Evolutionary conservation across 2,888 invertebrate species (phyloP), one percentile per base, ranked within the genome.

Genomic region (Rhaphigaster nebulosa): DNA sequence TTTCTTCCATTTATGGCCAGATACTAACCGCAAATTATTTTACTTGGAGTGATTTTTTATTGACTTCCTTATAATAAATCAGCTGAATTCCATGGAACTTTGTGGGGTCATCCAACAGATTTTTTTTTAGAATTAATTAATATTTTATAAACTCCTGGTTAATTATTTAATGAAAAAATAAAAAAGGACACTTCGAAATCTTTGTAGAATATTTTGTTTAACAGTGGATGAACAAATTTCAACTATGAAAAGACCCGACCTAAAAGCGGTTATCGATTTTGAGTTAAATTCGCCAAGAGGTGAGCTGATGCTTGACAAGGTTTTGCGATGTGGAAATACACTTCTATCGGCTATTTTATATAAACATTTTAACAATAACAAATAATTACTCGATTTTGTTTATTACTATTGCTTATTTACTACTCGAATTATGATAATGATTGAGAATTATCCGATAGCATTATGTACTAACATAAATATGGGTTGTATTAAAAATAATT

Each of bases 221-320:
- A 38, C 20, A 20, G 18, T 23, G 34, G 20, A 20, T 38, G 70
- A 38, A 38, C 70, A 20, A 38, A 76, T 84, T 80, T 84, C n/a
- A 45, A 45, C 84, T 84, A 84, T 45, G n/a, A 26, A n/a, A 13
- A n/a, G 45, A 50, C n/a, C 45, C 6, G 84, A 84, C 84, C 12
- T 84, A 13, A 84, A 84, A 50, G 84, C 26, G 45, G 13, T 50
- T 84, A 84, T 84, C 45, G 84, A 84, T 84, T 84, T 50, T 84
- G 84, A 1, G 84, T n/a, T 84, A 20, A 84, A 84, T 84, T 84
- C 45, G 45, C n/a, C 84, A n/a, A 84, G 84, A 50, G n/a, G 45
- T 50, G 84, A 84, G 50, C 84, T 84, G 45, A n/a, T 45, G 45
- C 70, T 76, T 76, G 6, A 8, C 18, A 38, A 38, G 38, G 20